Evolutionary conservation across 2,797 vertebrate genomes (phyloP), one percentile per base, ranked within the genome.

Genomic region (Rhabdophis nuchalis): DNA sequence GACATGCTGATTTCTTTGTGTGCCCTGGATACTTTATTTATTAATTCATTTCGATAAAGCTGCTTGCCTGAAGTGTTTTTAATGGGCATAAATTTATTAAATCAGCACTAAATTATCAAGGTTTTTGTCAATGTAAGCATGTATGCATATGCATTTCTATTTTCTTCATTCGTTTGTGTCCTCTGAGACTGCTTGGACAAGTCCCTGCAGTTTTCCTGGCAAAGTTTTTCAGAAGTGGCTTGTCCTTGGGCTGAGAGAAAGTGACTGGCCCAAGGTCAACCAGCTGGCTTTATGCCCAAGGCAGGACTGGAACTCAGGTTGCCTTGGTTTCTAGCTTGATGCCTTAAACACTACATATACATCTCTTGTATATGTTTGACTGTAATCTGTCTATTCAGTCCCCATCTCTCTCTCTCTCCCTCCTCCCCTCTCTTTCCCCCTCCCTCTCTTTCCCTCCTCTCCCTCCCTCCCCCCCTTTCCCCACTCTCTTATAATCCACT

Each of bases 341-440:
- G 64, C n/a, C 64, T 36, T 72, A 72, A 36, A 8, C 14, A 36
- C n/a, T 72, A 18, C n/a, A 36, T 68, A 72, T 72, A 72, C n/a
- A 36, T 36, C 14, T 72, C 64, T 68, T 86, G 29, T 54, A 23
- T 86, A n/a, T 54, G 7, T 85, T 23, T 87, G n/a, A n/a, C 23
- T 36, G 16, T 68, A 46, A 50, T 36, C 16, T 36, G 4, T 72
- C 14, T 72, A 36, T 68, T 32, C n/a, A 6, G 12, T 1, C 29
- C 2, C 7, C 3, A 25, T 29, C 58, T 10, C 8, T 23, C 3
- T 29, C 27, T 61, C 27, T 13, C 27, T 29, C 27, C 13, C 4
- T 29, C 12, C 3, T 8, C 7, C 23, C 3, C 7, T 25, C 1
- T 7, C 5, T 20, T 6, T 2, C 56, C 8, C 1, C 2, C 20